Conservation (phyloP, 2,888 invertebrate genomes). For the Adelognathus sp. region DNA sequence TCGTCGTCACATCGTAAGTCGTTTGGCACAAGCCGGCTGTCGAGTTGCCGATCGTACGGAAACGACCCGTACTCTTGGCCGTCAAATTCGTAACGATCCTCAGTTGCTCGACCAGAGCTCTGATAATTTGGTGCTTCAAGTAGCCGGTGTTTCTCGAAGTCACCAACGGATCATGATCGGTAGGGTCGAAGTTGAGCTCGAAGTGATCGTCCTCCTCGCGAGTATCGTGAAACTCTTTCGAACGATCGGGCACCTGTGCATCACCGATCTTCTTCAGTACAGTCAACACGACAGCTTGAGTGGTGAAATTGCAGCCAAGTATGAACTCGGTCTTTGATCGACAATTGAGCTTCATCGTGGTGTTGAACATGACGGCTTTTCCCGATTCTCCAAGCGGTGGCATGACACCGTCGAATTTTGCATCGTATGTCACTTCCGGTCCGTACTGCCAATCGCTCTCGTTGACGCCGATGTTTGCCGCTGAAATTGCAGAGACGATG, state of each 20-base stretch:
- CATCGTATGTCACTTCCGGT: conserved; percentile 45
- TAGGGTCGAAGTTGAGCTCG: conserved; percentile 66
- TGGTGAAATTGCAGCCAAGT: conserved; percentile 21
- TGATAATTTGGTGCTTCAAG: conserved; percentile 64
- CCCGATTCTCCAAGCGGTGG: not conserved
- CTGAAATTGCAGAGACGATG: too few relatives aligned
- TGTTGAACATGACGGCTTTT: not conserved
- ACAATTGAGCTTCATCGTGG: conserved; percentile 33
- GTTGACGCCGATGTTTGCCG: not conserved
- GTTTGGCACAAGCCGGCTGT: not conserved
- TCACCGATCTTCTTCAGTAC: too few relatives aligned
- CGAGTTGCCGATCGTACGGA: conserved; percentile 61
- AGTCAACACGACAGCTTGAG: not conserved
- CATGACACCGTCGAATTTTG: conserved; percentile 18
- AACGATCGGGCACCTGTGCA: too few relatives aligned
- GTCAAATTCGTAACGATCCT: conserved; percentile 62
- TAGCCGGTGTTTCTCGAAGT: conserved; percentile 62
- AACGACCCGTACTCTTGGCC: conserved; percentile 54
- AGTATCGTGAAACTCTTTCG: too few relatives aligned
- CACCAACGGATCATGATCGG: too few relatives aligned
- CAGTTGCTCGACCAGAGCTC: conserved; percentile 65
- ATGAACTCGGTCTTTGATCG: conserved; percentile 13
- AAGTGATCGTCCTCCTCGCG: conserved; percentile 58
- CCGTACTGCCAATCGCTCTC: conserved; percentile 32
- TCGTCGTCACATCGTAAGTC: not conserved